Percentiles rank a stretch among this genome's conserved stretches.
These are phyloP conservation scores for Tachuris rubrigastra DNA, from an alignment of 2,113 vertebrate genomes.

Conservation along the genomic window DNA sequence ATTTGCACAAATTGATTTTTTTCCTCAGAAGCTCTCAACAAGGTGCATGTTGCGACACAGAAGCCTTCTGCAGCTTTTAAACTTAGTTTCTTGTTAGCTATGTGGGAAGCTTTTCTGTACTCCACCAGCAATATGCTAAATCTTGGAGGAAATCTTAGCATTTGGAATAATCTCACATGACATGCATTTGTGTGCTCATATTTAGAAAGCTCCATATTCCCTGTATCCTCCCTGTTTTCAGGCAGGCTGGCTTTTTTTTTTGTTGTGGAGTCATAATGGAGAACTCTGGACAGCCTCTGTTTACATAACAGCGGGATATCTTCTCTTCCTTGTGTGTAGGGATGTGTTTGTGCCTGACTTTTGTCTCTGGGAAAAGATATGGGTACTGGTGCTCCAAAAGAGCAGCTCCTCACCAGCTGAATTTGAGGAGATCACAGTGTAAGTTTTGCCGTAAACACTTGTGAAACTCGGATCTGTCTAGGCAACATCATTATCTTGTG, in stretches of 20 bases:
- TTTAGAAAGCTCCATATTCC: not conserved
- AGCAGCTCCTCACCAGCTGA: not conserved
- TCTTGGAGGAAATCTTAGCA: not conserved
- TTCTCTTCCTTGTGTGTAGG: rapidly evolving
- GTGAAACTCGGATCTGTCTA: not conserved
- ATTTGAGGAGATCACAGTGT: not conserved
- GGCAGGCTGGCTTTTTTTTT: not conserved
- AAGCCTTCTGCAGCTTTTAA: not conserved
- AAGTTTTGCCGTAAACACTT: not conserved
- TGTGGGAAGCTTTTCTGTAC: not conserved
- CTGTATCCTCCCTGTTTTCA: not conserved
- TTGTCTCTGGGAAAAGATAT: not conserved
- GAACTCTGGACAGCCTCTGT: not conserved
- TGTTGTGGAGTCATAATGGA: not conserved
- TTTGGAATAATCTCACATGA: not conserved
- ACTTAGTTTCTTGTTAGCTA: not conserved
- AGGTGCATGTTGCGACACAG: not conserved
- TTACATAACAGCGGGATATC: not conserved
- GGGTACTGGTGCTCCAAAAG: not conserved
- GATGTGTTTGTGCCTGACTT: rapidly evolving
- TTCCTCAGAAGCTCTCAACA: not conserved
- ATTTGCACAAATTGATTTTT: not conserved
- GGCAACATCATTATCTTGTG: too few relatives aligned
- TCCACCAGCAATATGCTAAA: not conserved
- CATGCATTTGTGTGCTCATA: not conserved